Conservation (phyloP, 2,797 vertebrate genomes). For the Todus mexicanus region DNA sequence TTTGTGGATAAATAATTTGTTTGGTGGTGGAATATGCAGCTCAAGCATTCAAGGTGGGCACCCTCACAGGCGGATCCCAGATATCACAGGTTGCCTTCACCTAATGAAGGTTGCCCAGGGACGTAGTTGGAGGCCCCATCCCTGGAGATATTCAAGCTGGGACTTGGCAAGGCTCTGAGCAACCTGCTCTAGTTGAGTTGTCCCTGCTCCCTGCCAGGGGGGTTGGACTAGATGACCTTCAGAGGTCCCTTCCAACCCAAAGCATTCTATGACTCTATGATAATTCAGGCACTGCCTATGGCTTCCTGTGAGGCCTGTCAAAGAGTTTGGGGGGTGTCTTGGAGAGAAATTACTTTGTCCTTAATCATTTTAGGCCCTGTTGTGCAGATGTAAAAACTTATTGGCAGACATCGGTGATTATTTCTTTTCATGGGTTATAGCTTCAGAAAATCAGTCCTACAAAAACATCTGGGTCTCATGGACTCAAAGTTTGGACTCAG, state of each 20-base stretch:
- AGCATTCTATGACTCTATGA: too few relatives aligned
- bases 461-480: background rate
- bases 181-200: too few relatives aligned
- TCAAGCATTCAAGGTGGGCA: background rate
- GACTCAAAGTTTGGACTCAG: background rate
- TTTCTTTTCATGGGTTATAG: background rate
- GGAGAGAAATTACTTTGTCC: background rate
- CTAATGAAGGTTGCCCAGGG: too few relatives aligned
- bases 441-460: background rate
- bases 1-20: background rate
- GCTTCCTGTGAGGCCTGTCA: background rate
- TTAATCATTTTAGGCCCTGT: background rate
- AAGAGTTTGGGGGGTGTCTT: background rate
- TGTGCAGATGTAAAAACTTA: background rate
- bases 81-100: background rate
- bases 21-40: background rate
- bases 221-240: too few relatives aligned
- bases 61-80: background rate
- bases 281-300: background rate
- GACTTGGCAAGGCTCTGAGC: too few relatives aligned
- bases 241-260: too few relatives aligned
- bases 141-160: too few relatives aligned
- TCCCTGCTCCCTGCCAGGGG: too few relatives aligned
- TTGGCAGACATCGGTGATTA: background rate
- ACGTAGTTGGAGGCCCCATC: too few relatives aligned